Conservation (phyloP, 2,888 invertebrate genomes). For the Philhelius pedissequus region DNA sequence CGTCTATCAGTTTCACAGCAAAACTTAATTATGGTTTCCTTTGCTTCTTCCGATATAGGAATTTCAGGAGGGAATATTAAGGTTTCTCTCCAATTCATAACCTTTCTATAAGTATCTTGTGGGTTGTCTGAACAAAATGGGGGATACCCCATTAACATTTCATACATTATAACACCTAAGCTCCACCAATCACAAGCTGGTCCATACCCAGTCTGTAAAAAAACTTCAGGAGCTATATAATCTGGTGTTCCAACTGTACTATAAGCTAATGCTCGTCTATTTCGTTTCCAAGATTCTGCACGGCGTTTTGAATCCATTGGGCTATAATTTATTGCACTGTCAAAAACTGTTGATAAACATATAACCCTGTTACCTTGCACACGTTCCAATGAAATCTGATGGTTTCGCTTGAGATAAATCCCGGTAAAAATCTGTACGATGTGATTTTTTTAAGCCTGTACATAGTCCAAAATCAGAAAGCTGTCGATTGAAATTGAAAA, state of each 20-base stretch:
- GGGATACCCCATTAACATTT: conserved; percentile 99
- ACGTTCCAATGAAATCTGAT: conserved; percentile 89
- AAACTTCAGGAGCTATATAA: conserved; percentile 99
- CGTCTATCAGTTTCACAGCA: conserved; percentile 98
- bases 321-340: conserved; percentile 72
- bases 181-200: conserved; percentile 99
- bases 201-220: conserved; percentile 98
- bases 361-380: conserved; percentile 75
- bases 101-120: conserved; percentile 84
- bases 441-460: conserved; percentile 99
- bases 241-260: conserved; percentile 98
- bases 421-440: conserved; percentile 98
- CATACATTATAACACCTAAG: conserved; percentile 99
- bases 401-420: conserved; percentile 98
- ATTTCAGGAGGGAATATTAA: conserved; percentile 99
- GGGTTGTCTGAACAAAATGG: conserved; percentile 98
- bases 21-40: conserved; percentile 96
- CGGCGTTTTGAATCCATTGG: conserved; percentile 99
- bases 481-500: conserved; percentile 63
- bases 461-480: conserved; percentile 98
- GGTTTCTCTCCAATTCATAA: conserved; percentile 99
- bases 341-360: neutral
- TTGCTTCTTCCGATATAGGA: conserved; percentile 98
- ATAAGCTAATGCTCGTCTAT: conserved; percentile 95
- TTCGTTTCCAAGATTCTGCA: conserved; percentile 99